Percentiles rank a stretch among this genome's conserved stretches.
These are phyloP conservation scores for Melanocharis versteri DNA, from an alignment of 2,113 vertebrate species.

Conservation along the genomic window DNA sequence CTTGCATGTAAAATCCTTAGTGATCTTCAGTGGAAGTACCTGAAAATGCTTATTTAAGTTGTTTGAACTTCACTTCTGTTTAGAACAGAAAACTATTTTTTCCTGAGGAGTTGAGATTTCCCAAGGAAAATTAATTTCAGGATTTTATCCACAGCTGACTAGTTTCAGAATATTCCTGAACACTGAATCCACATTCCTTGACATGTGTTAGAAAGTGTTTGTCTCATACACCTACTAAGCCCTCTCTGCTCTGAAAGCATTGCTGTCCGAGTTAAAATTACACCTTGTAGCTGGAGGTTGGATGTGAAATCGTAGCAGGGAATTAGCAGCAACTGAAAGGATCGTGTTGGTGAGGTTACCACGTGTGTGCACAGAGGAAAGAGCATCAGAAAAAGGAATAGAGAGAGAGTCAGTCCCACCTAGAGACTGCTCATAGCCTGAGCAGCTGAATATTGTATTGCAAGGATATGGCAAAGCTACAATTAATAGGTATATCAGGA, in stretches of 20 bases:
- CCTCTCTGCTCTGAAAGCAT: not conserved
- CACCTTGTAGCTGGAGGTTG: not conserved
- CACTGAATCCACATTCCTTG: not conserved
- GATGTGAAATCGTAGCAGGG: not conserved
- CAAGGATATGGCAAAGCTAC: not conserved
- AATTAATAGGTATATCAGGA: not conserved
- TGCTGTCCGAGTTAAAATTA: not conserved
- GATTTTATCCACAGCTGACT: not conserved
- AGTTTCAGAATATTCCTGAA: not conserved
- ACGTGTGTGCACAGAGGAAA: not conserved
- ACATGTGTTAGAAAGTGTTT: not conserved
- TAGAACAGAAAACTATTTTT: not conserved
- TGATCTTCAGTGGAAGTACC: not conserved
- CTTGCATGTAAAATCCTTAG: not conserved
- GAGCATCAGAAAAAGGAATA: not conserved
- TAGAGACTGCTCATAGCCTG: not conserved
- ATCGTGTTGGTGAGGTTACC: not conserved
- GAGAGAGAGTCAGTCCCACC: not conserved
- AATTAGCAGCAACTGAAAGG: not conserved
- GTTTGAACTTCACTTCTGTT: not conserved
- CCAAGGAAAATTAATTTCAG: not conserved
- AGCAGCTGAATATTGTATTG: not conserved
- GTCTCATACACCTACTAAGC: not conserved
- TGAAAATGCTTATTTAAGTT: conserved; percentile 4
- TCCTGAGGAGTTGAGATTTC: not conserved